Evolutionary conservation across 92 coral and sea anemone species (phyloP), one percentile per base, ranked within the genome.

Genomic region (Plumapathes pennacea): DNA sequence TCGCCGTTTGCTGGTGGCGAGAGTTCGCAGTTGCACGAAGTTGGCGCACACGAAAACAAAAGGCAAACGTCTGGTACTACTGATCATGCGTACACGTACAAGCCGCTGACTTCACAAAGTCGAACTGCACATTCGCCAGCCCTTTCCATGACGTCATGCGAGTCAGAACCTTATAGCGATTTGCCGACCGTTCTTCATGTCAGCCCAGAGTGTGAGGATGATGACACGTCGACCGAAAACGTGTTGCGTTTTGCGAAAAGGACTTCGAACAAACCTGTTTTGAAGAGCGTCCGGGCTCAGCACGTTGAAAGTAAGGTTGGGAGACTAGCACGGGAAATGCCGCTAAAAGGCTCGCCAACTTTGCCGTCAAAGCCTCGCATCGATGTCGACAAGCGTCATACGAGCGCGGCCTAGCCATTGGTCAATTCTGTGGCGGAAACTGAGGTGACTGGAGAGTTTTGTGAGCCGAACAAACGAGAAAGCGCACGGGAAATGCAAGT

Each of bases 111-210:
- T 1, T 54, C 79, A 25, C 74, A 74, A 50, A 58, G 73, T 57
- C 60, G 77, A 48, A 14, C 54, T 17, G 80, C 68, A 23, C 68
- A 75, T 20, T 89, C 94, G n/a, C 84, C 98, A 4, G 73, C 85
- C 25, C 52, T 84, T 17, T 88, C 98, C 17, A 70, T 83, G 19
- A 68, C 78, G 28, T 92, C 98, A 3, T 29, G 50, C 33, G 97
- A 89, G 32, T 76, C 89, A 1, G 96, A 78, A 34, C 84, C 67
- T 10, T 78, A 89, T 39, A 71, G 77, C 27, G 92, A 92, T 34
- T 76, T 84, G 7, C 98, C 98, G 10, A 78, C 89, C 6, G 96
- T 81, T 0, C 81, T 81, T 4, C 73, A 76, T 40, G 55, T 76
- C 17, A 38, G 53, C 7, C 27, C 62, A 23, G 60, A 5, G 53